phyloP scores from a whole-genome alignment of 2,113 vertebrate genomes.

The Xiphophorus couchianus region DNA sequence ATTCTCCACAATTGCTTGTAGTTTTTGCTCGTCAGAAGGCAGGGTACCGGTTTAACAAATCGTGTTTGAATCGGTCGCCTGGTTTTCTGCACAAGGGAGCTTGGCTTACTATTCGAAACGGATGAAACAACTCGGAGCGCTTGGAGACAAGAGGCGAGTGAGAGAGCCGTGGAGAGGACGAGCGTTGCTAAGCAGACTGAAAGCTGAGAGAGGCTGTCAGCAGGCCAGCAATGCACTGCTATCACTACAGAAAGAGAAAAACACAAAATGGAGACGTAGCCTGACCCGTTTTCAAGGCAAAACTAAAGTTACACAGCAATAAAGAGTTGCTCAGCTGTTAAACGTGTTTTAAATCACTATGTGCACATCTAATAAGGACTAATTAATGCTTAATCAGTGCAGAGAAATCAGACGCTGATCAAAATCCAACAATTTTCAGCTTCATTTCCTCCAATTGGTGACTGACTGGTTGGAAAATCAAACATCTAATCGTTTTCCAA shows the following conservation, averaged over 20 bases:
- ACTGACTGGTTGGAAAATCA: no score
- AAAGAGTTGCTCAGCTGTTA: not conserved
- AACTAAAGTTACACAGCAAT: conserved; percentile 30
- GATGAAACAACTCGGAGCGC: conserved; percentile 58
- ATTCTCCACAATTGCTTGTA: conserved; percentile 11
- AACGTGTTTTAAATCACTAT: not conserved
- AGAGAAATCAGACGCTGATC: not conserved
- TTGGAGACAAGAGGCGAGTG: conserved; percentile 64
- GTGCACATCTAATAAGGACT: not conserved
- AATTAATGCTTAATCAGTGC: not conserved
- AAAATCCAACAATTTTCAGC: no score
- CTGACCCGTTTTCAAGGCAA: conserved; percentile 34
- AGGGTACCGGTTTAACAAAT: conserved; percentile 38
- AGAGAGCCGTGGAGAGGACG: conserved; percentile 56
- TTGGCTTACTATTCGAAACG: conserved; percentile 39
- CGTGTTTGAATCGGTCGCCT: conserved; percentile 21
- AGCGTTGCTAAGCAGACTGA: conserved; percentile 79
- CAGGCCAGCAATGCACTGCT: conserved; percentile 63
- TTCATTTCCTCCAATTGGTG: no score
- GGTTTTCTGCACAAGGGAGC: conserved; percentile 38
- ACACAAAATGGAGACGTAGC: conserved; percentile 71
- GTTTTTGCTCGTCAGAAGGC: conserved; percentile 18
- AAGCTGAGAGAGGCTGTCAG: conserved; percentile 69
- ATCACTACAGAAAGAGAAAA: conserved; percentile 56
- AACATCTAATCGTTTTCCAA: no score